A percentile compares a stretch with the other conserved stretches of the same genome.
Conservation (phyloP, 1,140 invertebrate genomes). For the Magallana ariakensis region DNA sequence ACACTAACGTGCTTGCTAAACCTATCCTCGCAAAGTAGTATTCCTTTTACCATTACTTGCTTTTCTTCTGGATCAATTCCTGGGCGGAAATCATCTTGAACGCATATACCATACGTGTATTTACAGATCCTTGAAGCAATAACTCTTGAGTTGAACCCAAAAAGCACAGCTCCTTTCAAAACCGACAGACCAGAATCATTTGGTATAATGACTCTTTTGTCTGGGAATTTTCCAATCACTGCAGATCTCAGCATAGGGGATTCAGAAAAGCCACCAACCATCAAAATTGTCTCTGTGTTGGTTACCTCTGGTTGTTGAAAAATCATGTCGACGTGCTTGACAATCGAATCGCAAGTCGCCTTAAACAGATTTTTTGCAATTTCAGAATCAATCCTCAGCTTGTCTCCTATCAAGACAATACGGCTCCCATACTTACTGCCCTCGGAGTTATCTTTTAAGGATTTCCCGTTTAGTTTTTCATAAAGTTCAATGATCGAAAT, state of each 20-base stretch:
- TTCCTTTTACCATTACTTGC: slow-evolving; percentile 33
- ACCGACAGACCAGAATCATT: slow-evolving; percentile 57
- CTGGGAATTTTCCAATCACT: slow-evolving; percentile 48
- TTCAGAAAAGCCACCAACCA: slow-evolving; percentile 65
- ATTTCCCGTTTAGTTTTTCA: slow-evolving; percentile 26
- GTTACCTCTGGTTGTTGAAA: slow-evolving; percentile 37
- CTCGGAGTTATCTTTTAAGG: neutral
- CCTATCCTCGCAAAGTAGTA: slow-evolving; percentile 49
- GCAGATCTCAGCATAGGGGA: slow-evolving; percentile 50
- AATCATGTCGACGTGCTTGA: slow-evolving; percentile 47
- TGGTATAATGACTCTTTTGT: slow-evolving; percentile 54
- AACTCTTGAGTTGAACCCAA: slow-evolving; percentile 57
- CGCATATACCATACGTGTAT: slow-evolving; percentile 60
- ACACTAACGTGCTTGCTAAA: slow-evolving; percentile 59
- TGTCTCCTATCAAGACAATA: slow-evolving; percentile 54
- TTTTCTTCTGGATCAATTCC: slow-evolving; percentile 46
- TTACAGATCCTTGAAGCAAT: slow-evolving; percentile 54
- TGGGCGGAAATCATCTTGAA: slow-evolving; percentile 43
- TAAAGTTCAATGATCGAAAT: slow-evolving; percentile 48
- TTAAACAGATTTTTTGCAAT: slow-evolving; percentile 57
- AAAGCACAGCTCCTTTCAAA: slow-evolving; percentile 65
- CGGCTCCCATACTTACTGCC: slow-evolving; percentile 42
- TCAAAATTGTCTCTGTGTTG: slow-evolving; percentile 50
- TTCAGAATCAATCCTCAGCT: slow-evolving; percentile 60
- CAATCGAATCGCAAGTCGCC: slow-evolving; percentile 44